A percentile compares a stretch with the other conserved stretches of the same genome.
phyloP scores from a whole-genome alignment of 37 sponge, comb jelly and placozoan species.

The Diacarnus erythraeanus region DNA sequence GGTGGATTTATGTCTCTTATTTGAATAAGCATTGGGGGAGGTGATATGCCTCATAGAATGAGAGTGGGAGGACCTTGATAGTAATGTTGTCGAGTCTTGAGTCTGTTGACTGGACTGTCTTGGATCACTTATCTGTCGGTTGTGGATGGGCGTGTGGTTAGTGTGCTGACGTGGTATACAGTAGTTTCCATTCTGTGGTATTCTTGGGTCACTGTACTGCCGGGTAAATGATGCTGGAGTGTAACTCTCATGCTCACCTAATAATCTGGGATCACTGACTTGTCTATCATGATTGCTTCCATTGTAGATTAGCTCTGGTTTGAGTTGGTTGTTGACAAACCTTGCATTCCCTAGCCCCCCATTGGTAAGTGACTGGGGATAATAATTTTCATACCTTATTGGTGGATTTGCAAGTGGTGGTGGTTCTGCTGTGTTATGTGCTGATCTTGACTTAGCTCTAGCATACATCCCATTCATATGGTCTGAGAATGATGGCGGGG shows the following conservation, averaged over 20 bases:
- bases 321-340: neutral
- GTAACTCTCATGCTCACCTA: neutral
- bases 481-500: conserved; percentile 13
- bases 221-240: neutral
- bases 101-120: conserved; percentile 4
- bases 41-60: neutral
- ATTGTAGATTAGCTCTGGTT: neutral
- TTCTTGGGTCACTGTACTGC: neutral
- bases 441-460: neutral
- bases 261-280: neutral
- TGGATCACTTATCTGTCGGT: neutral
- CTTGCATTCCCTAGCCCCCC: neutral
- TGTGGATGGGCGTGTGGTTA: neutral
- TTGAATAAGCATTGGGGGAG: neutral
- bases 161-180: neutral
- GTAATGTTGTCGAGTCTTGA: neutral
- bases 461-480: neutral
- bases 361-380: neutral
- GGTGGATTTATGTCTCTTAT: neutral
- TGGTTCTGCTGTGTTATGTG: neutral
- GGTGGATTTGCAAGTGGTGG: neutral
- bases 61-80: neutral
- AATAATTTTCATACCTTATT: neutral
- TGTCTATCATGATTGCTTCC: neutral
- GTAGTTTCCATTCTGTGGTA: neutral